Evolutionary conservation across 2,113 vertebrate genomes (phyloP).

Genomic region (Neogale vison): DNA sequence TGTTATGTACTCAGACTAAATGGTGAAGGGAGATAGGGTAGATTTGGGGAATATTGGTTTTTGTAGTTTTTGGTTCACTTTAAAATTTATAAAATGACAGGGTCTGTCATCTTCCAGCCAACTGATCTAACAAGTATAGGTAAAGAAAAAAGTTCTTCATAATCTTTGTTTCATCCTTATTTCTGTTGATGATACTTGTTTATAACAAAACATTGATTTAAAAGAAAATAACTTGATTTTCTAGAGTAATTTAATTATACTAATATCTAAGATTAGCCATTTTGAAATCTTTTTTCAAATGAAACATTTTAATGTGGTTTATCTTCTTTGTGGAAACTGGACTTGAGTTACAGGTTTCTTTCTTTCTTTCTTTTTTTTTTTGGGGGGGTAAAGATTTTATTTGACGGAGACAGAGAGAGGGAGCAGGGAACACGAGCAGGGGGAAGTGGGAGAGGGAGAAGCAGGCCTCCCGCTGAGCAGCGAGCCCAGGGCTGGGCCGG

Average conservation of each 20-base stretch:
- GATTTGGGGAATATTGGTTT: neutral
- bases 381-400: too few relatives aligned
- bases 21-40: neutral
- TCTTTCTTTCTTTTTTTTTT: neutral
- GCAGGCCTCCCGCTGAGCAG: too few relatives aligned
- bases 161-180: neutral
- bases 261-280: neutral
- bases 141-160: constrained; percentile 5
- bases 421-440: too few relatives aligned
- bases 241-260: neutral
- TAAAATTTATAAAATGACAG: neutral
- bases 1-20: neutral
- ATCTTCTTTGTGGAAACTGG: neutral
- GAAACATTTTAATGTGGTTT: constrained; percentile 1
- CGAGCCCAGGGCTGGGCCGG: too few relatives aligned
- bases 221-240: neutral
- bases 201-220: neutral
- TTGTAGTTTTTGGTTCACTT: neutral
- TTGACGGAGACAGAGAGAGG: too few relatives aligned
- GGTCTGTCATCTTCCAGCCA: neutral
- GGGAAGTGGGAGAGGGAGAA: too few relatives aligned
- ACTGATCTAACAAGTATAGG: neutral
- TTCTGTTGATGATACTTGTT: neutral
- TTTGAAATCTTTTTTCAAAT: constrained; percentile 3
- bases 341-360: neutral